phyloP scores from a whole-genome alignment of 1,140 invertebrate genomes.

The Agraylea sexmaculata region DNA sequence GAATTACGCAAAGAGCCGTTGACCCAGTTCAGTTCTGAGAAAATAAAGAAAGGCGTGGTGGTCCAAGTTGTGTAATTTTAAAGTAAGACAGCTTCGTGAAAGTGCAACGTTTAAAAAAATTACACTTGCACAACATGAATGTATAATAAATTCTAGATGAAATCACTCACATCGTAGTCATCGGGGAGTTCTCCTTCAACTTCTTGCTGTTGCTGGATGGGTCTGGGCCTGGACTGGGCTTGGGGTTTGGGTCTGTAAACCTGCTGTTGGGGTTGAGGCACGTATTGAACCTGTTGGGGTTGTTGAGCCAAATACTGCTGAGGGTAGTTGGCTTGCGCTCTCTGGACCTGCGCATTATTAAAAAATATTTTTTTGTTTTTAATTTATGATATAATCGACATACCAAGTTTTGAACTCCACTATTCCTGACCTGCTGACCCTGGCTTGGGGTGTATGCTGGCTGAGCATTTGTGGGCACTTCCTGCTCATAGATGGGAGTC shows the following conservation, averaged over 20 bases:
- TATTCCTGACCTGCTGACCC: slow-evolving; percentile 7
- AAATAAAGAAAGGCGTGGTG: too few relatives aligned
- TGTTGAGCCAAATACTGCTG: slow-evolving; percentile 10
- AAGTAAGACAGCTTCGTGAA: too few relatives aligned
- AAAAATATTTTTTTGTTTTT: not conserved
- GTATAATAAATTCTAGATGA: too few relatives aligned
- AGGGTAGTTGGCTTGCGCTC: slow-evolving; percentile 21
- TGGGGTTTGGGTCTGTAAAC: slow-evolving; percentile 24
- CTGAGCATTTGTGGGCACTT: slow-evolving; percentile 25
- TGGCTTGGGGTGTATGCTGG: slow-evolving; percentile 18
- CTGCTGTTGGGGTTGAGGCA: slow-evolving; percentile 25
- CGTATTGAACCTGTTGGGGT: slow-evolving; percentile 23
- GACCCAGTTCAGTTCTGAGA: too few relatives aligned
- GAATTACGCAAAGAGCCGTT: too few relatives aligned
- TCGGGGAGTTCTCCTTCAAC: slow-evolving; percentile 29
- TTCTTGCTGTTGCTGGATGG: slow-evolving; percentile 23
- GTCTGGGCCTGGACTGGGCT: slow-evolving; percentile 20
- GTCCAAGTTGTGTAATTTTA: too few relatives aligned
- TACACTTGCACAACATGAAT: too few relatives aligned
- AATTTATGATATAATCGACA: slow-evolving; percentile 1
- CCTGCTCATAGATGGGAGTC: slow-evolving; percentile 19
- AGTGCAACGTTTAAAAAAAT: too few relatives aligned
- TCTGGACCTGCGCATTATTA: slow-evolving; percentile 18
- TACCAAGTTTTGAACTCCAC: slow-evolving; percentile 4
- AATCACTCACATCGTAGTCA: slow-evolving; percentile 35